Conservation (phyloP, 2,888 invertebrate genomes). For the Uropetala carovei region DNA sequence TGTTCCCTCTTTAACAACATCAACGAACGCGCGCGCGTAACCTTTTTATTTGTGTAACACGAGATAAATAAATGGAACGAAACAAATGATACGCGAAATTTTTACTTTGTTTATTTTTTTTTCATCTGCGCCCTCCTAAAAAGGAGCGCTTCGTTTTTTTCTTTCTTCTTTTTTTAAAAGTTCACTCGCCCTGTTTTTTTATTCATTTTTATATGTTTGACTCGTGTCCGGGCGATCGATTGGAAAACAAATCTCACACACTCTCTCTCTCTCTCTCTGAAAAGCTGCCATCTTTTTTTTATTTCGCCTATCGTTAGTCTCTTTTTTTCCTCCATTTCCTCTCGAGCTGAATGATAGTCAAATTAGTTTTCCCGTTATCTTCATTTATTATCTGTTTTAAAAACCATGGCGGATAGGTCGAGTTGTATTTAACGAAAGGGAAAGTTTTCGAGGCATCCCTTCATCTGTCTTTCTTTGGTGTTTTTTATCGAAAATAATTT, state of each 20-base stretch:
- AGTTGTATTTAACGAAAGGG: background rate
- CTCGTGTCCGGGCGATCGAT: background rate
- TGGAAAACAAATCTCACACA: background rate
- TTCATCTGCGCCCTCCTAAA: background rate
- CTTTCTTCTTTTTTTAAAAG: background rate
- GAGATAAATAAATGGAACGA: slow-evolving; percentile 4
- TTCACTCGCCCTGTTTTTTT: background rate
- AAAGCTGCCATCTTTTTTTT: too few relatives aligned
- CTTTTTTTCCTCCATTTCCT: too few relatives aligned
- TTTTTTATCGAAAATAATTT: too few relatives aligned
- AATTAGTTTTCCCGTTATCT: too few relatives aligned
- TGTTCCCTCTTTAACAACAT: background rate
- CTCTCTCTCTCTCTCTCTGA: background rate
- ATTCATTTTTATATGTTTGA: background rate
- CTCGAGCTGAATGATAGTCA: too few relatives aligned
- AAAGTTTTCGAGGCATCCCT: too few relatives aligned
- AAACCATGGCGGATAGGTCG: too few relatives aligned
- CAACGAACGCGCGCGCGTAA: slow-evolving; percentile 24
- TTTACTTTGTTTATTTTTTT: too few relatives aligned
- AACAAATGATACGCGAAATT: too few relatives aligned
- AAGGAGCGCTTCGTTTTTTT: background rate
- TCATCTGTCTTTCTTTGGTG: too few relatives aligned
- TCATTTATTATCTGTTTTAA: too few relatives aligned
- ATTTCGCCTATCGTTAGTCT: too few relatives aligned
- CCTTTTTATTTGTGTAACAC: slow-evolving; percentile 22